A percentile compares a stretch with the other conserved stretches of the same genome.
Evolutionary conservation across 2,888 invertebrate genomes (phyloP).

Genomic region (Synergus laeviventris): DNA sequence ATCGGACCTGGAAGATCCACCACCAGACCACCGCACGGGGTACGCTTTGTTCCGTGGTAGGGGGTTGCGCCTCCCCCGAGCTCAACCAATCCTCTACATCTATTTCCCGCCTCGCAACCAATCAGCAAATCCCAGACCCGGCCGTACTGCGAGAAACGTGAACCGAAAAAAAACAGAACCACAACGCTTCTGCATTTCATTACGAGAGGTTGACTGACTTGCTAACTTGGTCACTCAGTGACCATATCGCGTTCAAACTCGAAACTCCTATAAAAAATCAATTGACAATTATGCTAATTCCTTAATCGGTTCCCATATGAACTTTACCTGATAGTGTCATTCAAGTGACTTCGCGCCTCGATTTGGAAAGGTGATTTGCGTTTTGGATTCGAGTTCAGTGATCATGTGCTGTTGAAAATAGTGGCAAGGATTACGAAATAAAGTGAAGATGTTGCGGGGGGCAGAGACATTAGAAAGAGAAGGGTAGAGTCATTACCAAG

Average conservation of each 20-base stretch:
- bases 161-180: constrained; percentile 39
- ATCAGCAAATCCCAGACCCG: constrained; percentile 50
- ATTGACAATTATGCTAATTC: constrained; percentile 1
- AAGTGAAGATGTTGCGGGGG: not conserved
- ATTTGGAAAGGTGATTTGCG: not conserved
- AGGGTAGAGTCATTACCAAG: no score
- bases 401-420: not conserved
- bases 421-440: not conserved
- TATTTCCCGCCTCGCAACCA: constrained; percentile 59
- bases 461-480: not conserved
- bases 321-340: not conserved
- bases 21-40: constrained; percentile 15
- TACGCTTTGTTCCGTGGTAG: constrained; percentile 45
- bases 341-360: not conserved
- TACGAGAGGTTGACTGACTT: constrained; percentile 47
- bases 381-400: not conserved
- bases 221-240: constrained; percentile 67
- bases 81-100: constrained; percentile 55
- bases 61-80: constrained; percentile 67
- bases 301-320: not conserved
- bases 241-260: constrained; percentile 49
- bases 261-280: not conserved
- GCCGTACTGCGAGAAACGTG: constrained; percentile 43
- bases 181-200: constrained; percentile 40
- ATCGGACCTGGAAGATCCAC: constrained; percentile 46